Percentiles rank a stretch among this genome's conserved stretches.
Evolutionary conservation across 2,888 invertebrate species (phyloP).

Genomic region (Coremacera marginata): DNA sequence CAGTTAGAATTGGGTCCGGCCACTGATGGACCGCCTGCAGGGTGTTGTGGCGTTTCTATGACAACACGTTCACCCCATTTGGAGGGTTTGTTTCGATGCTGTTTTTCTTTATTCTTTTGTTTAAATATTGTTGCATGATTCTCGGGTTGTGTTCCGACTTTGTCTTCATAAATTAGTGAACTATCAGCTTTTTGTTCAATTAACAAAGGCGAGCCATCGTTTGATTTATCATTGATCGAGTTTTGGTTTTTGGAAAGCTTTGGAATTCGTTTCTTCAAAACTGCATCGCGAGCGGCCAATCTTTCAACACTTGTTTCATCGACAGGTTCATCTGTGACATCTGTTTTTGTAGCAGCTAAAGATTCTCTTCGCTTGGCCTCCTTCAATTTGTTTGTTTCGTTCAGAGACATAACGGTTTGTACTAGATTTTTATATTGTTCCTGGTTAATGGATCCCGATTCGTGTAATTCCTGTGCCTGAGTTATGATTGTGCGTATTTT

Average conservation of each 20-base stretch:
- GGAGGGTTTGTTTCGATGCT: conserved; percentile 60
- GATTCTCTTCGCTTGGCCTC: conserved; percentile 82
- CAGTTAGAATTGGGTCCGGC: conserved; percentile 43
- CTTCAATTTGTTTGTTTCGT: conserved; percentile 80
- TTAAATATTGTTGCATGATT: conserved; percentile 45
- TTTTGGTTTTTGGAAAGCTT: conserved; percentile 58
- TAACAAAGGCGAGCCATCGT: conserved; percentile 49
- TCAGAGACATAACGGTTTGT: conserved; percentile 82
- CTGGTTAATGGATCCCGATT: conserved; percentile 80
- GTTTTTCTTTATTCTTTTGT: conserved; percentile 35
- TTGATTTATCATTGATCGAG: conserved; percentile 49
- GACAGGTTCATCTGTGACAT: conserved; percentile 58
- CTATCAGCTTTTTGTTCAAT: conserved; percentile 45
- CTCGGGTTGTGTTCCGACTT: conserved; percentile 36
- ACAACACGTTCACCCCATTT: conserved; percentile 64
- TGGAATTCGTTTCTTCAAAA: conserved; percentile 68
- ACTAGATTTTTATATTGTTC: conserved; percentile 82
- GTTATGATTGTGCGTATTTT: conserved; percentile 83
- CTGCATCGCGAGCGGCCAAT: conserved; percentile 69
- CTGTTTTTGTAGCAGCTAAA: conserved; percentile 51
- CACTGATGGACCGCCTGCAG: conserved; percentile 46
- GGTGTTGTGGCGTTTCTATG: conserved; percentile 25
- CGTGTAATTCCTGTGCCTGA: conserved; percentile 84
- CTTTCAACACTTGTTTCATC: conserved; percentile 52
- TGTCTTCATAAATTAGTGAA: conserved; percentile 55